Percentiles rank a stretch among this genome's conserved stretches.
Conservation (phyloP, 2,888 invertebrate species). For the Drosophila gaucha region DNA sequence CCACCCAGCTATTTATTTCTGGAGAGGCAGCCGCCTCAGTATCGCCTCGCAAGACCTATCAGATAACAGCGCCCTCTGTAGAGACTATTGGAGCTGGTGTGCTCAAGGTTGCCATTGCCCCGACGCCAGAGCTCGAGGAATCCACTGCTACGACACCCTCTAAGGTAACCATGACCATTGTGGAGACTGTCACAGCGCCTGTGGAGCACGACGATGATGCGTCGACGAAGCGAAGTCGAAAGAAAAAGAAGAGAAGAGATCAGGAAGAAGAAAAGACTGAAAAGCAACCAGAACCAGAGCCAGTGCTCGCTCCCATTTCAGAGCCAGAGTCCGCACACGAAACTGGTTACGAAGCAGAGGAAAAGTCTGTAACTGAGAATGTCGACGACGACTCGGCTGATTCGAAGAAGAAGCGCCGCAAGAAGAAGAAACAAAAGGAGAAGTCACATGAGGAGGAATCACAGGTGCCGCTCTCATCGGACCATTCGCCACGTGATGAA, state of each 20-base stretch:
- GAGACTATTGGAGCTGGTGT: conserved; percentile 81
- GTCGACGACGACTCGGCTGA: conserved; percentile 77
- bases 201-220: conserved; percentile 84
- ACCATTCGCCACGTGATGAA: conserved; percentile 83
- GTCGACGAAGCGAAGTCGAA: conserved; percentile 87
- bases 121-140: conserved; percentile 32
- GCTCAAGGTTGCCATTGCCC: conserved; percentile 76
- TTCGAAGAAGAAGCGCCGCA: conserved; percentile 83
- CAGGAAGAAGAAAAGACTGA: conserved; percentile 39
- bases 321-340: conserved; percentile 85
- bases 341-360: conserved; percentile 90
- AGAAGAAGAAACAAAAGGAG: conserved; percentile 86
- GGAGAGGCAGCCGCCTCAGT: conserved; percentile 73
- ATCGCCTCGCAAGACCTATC: conserved; percentile 72
- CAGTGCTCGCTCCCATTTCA: conserved; percentile 37
- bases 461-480: conserved; percentile 85
- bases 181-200: conserved; percentile 74
- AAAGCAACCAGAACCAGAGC: conserved; percentile 83
- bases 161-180: conserved; percentile 83
- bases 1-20: conserved; percentile 82
- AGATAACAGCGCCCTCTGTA: conserved; percentile 84
- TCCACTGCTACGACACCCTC: conserved; percentile 31
- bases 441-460: conserved; percentile 80
- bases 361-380: conserved; percentile 86
- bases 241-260: conserved; percentile 88